Evolutionary conservation across 2,888 invertebrate genomes (phyloP), one percentile per base, ranked within the genome.

Genomic region (Anthophora plumipes): DNA sequence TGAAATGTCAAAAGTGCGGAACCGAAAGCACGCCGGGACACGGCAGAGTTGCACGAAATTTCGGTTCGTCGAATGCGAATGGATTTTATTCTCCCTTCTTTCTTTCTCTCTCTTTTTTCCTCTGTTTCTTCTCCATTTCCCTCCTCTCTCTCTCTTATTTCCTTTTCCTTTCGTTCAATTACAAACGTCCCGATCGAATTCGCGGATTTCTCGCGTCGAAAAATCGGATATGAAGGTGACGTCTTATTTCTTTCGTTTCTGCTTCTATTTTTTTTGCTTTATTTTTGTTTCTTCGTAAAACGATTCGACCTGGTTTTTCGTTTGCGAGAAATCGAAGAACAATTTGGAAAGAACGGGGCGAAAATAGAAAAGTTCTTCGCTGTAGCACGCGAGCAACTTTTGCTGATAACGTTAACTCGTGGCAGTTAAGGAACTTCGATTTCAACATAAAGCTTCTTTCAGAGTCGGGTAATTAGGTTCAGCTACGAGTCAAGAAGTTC

Each of bases 1-100:
- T 25, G 68, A 63, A 74, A 81, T 57, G 66, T 52, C 80, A 70
- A 80, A 80, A 80, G 80, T 80, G 63, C 66, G 20, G 66, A 2
- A 52, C 55, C 52, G 37, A 80, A 79, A 61, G 61, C 71, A 37
- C 55, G 57, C 39, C 67, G n/a, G 31, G 4, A 31, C 31, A 4
- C 31, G 31, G 25, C 1, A 31, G n/a, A 31, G 60, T 68, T 68
- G 39, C 66, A 46, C 64, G 46, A 80, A 74, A 81, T 81, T 81
- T 81, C 61, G 43, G n/a, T 50, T n/a, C 55, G 43, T 20, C 59
- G 31, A 66, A 55, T 37, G 25, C 31, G 70, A 71, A 79, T 54
- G 54, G n/a, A 31, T 77, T 77, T 64, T 25, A 64, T 63, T 63
- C 50, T 0, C 43, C 31, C 2, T 31, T 31, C 31, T 4, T 31